A percentile compares a stretch with the other conserved stretches of the same genome.
phyloP scores from a whole-genome alignment of 2,797 vertebrate genomes.

The Silurus lanzhouensis region DNA sequence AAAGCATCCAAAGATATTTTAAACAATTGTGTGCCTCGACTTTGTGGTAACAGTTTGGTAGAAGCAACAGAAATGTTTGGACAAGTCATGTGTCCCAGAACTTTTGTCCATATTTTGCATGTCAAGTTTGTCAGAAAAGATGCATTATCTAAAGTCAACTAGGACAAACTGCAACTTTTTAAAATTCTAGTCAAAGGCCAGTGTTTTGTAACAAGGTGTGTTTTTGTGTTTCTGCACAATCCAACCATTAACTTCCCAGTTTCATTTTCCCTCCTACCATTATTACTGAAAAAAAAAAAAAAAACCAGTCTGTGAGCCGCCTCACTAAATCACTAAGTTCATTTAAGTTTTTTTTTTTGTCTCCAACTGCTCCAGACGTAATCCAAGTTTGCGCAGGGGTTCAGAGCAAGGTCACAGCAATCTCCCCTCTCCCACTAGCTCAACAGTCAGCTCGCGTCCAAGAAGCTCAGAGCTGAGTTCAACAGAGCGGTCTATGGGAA shows the following conservation, averaged over 20 bases:
- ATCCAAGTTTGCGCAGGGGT: constrained; percentile 74
- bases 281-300: constrained; percentile 39
- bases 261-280: constrained; percentile 19
- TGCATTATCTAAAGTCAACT: not conserved
- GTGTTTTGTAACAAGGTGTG: not conserved
- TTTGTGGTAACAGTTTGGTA: no score
- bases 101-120: no score
- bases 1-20: no score
- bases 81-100: no score
- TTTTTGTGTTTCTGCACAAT: not conserved
- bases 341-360: constrained; percentile 70
- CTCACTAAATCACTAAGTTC: constrained; percentile 74
- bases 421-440: constrained; percentile 71
- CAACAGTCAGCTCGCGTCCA: constrained; percentile 74
- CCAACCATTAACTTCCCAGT: not conserved
- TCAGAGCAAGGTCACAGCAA: constrained; percentile 77
- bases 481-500: constrained; percentile 77
- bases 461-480: constrained; percentile 75
- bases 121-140: not conserved
- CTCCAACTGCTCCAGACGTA: constrained; percentile 67
- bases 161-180: not conserved
- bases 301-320: constrained; percentile 64
- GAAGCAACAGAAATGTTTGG: no score
- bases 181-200: not conserved
- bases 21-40: no score